phyloP scores from a whole-genome alignment of 2,888 invertebrate species.

The Morpho helenor region DNA sequence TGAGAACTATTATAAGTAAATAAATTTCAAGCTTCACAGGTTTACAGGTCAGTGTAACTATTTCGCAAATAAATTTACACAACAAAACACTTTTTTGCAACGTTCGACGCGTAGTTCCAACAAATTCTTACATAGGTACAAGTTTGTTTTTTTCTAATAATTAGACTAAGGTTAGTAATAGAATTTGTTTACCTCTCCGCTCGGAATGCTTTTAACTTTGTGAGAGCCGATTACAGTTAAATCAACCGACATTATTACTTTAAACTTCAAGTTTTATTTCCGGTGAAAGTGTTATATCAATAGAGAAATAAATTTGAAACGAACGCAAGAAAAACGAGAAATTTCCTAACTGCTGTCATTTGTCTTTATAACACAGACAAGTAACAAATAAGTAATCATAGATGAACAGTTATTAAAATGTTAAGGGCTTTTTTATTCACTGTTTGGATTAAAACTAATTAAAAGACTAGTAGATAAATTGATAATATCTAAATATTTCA shows the following conservation, averaged over 20 bases:
- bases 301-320: neutral
- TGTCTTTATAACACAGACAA: neutral
- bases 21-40: constrained; percentile 21
- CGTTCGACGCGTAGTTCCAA: no score
- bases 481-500: no score
- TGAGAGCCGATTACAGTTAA: constrained; percentile 53
- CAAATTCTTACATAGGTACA: no score
- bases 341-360: neutral
- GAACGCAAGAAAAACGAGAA: neutral
- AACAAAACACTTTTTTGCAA: neutral
- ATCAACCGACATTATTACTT: constrained; percentile 40
- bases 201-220: constrained; percentile 58
- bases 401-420: no score
- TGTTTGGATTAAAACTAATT: no score
- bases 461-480: no score
- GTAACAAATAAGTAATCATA: neutral
- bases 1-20: neutral
- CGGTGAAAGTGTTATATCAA: neutral
- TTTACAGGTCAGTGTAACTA: constrained; percentile 25
- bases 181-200: constrained; percentile 50
- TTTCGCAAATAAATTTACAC: constrained; percentile 17
- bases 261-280: constrained; percentile 4
- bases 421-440: no score
- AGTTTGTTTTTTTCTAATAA: no score
- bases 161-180: no score